Percentiles rank a stretch among this genome's conserved stretches.
phyloP scores from a whole-genome alignment of 2,888 invertebrate genomes.

The Coenonympha arcania region DNA sequence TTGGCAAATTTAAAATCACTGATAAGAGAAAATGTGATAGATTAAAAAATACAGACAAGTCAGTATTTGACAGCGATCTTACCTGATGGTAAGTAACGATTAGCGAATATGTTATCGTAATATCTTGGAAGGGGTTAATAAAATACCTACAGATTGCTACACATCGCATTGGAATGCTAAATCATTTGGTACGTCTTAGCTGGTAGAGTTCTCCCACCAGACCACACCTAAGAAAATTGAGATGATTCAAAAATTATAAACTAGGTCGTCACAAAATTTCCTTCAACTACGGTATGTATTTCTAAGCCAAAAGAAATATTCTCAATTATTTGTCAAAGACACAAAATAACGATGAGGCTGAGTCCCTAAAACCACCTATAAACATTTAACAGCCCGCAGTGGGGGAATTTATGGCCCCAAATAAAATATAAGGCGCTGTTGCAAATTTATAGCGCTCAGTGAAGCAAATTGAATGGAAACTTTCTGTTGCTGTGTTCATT shows the following conservation, averaged over 20 bases:
- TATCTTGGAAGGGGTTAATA: too few relatives aligned
- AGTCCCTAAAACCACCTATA: slow-evolving; percentile 19
- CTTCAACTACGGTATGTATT: not conserved
- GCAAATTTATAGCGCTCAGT: slow-evolving; percentile 27
- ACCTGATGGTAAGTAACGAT: not conserved
- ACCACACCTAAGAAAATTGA: too few relatives aligned
- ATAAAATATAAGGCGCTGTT: slow-evolving; percentile 29
- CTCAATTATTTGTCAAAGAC: not conserved
- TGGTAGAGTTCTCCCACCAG: too few relatives aligned
- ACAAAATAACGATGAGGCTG: slow-evolving; percentile 12
- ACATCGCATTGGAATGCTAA: too few relatives aligned
- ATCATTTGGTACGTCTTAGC: too few relatives aligned
- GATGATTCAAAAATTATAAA: too few relatives aligned
- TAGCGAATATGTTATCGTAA: not conserved
- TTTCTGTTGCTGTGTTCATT: slow-evolving; percentile 20
- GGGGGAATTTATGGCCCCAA: slow-evolving; percentile 26
- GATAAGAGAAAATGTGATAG: too few relatives aligned
- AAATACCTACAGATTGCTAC: too few relatives aligned
- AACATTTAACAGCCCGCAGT: slow-evolving; percentile 25
- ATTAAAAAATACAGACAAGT: too few relatives aligned
- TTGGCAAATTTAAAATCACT: too few relatives aligned
- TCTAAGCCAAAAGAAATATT: not conserved
- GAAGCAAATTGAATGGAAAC: slow-evolving; percentile 28
- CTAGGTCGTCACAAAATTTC: too few relatives aligned
- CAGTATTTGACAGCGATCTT: not conserved